Evolutionary conservation across 1,140 invertebrate species (phyloP), one percentile per base, ranked within the genome.

Genomic region (Heliconius nattereri): DNA sequence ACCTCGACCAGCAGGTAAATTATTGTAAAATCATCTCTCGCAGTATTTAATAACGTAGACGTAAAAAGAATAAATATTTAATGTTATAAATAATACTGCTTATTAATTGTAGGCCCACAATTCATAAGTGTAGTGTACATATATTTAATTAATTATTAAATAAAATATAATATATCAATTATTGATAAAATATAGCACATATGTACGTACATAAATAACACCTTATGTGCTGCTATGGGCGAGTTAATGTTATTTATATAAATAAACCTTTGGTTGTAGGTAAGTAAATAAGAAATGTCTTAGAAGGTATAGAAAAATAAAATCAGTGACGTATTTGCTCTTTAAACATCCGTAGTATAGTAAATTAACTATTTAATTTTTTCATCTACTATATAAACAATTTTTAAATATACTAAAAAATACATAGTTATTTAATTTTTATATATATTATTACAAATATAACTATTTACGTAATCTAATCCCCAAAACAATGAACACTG

Each of bases 391-490:
- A 52, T 52, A 2, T 52, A 20, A 52, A 45, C 13, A 5, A 6
- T 1, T 52, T 52, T 16, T 52, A 7, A 52, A 52, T 52, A 52
- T 52, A 6, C 7, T 19, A 52, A 52, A 57, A 23, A 57, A 57
- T 57, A 23, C n/a, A 57, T 57, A 23, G 0, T 45, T 45, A 45
- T 45, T 5, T 0, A 45, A 45, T 45, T 3, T 45, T 45, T 13
- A 13, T 13, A 45, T 5, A 45, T 45, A 3, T 45, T 3, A 45
- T 45, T 40, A 45, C 40, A 45, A 45, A 57, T 57, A 57, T n/a
- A 78, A 40, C 19, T 26, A 35, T 75, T 81, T 78, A 72, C 76
- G 75, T 74, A 71, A 75, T 71, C 57, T n/a, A 71, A 80, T 66
- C 52, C 52, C 54, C 26, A 78, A 66, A 66, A 66, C 60, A 66